Conservation (phyloP, 2,113 vertebrate genomes). For the Thomomys bottae region DNA sequence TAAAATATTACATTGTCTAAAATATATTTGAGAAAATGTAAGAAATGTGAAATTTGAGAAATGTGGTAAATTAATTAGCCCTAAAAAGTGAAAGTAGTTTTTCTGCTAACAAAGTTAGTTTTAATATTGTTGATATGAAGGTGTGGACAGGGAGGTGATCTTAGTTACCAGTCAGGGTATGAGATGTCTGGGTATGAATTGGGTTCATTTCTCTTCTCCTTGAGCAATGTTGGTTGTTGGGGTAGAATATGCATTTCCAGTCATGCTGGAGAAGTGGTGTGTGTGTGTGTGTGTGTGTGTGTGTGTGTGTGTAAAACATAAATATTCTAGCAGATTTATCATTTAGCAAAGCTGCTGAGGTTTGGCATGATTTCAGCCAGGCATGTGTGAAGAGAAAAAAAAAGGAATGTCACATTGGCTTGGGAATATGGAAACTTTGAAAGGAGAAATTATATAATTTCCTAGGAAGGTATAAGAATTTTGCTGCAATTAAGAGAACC, state of each 20-base stretch:
- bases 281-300: slow-evolving; percentile 55
- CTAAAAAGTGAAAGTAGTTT: slow-evolving; percentile 31
- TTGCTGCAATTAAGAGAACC: background rate
- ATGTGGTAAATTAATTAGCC: background rate
- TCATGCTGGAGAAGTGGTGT: slow-evolving; percentile 65
- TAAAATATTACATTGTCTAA: slow-evolving; percentile 43
- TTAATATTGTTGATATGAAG: slow-evolving; percentile 13
- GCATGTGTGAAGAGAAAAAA: slow-evolving; percentile 53
- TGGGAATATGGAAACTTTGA: slow-evolving; percentile 61
- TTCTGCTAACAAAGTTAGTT: slow-evolving; percentile 34
- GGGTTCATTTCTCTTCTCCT: background rate
- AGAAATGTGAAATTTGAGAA: slow-evolving; percentile 48
- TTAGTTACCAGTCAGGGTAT: slow-evolving; percentile 38
- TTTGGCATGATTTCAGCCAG: slow-evolving; percentile 60
- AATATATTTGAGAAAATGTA: slow-evolving; percentile 25
- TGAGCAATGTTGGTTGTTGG: slow-evolving; percentile 61
- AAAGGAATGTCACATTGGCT: slow-evolving; percentile 47
- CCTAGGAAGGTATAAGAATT: slow-evolving; percentile 20
- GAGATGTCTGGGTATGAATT: background rate
- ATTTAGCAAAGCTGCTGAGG: slow-evolving; percentile 53
- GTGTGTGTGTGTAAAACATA: slow-evolving; percentile 46
- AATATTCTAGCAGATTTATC: slow-evolving; percentile 60
- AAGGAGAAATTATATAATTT: slow-evolving; percentile 57
- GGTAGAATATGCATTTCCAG: slow-evolving; percentile 69
- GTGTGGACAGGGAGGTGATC: background rate